Conservation (phyloP, 2,888 invertebrate species). For the Chironomus tentans region DNA sequence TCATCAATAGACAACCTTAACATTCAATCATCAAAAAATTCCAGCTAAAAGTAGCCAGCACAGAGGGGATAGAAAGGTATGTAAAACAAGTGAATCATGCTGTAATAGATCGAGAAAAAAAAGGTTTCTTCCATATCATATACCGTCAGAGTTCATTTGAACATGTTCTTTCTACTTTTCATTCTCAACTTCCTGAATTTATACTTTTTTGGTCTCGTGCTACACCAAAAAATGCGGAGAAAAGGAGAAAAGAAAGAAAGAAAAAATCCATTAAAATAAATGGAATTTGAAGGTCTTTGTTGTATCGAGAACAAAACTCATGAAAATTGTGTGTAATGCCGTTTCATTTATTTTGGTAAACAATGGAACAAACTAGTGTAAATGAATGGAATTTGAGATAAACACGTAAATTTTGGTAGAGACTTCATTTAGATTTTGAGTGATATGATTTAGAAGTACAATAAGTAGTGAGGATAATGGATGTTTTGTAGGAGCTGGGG, state of each 20-base stretch:
- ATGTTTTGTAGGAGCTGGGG: too few relatives aligned
- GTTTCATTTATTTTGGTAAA: not conserved
- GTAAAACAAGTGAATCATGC: conserved; percentile 12
- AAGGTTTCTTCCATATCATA: not conserved
- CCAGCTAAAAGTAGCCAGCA: not conserved
- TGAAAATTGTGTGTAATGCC: not conserved
- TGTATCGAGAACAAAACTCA: not conserved
- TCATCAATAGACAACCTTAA: too few relatives aligned
- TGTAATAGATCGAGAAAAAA: not conserved
- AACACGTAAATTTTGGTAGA: not conserved
- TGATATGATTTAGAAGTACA: too few relatives aligned
- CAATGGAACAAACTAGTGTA: not conserved
- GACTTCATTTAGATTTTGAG: too few relatives aligned
- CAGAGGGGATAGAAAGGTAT: not conserved
- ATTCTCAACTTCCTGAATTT: not conserved
- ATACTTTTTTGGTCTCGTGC: too few relatives aligned
- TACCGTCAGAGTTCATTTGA: conserved; percentile 12
- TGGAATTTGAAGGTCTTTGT: conserved; percentile 7
- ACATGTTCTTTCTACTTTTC: not conserved
- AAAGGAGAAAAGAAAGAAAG: not conserved
- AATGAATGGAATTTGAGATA: not conserved
- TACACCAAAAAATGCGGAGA: too few relatives aligned
- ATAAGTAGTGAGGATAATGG: too few relatives aligned
- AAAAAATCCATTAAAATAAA: conserved; percentile 22
- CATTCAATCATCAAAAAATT: too few relatives aligned